Evolutionary conservation across 2,888 invertebrate species (phyloP).

Genomic region (Mesorhabditis sp.): DNA sequence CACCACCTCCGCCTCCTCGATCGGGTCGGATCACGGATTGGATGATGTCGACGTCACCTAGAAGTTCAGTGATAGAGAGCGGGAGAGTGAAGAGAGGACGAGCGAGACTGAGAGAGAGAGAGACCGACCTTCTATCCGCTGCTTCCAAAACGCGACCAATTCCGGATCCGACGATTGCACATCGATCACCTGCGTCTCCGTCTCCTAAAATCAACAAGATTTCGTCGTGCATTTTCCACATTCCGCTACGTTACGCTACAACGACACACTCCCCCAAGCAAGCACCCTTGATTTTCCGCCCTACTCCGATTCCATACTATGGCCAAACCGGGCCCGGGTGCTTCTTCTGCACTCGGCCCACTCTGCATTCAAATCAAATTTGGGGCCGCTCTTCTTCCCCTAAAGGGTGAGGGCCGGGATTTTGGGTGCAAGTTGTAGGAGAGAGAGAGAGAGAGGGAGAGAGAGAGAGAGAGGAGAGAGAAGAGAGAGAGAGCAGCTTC

Average conservation of each 20-base stretch:
- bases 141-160: slow-evolving; percentile 38
- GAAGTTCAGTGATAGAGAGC: not conserved
- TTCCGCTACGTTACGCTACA: not conserved
- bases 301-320: not conserved
- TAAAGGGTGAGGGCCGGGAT: not conserved
- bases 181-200: slow-evolving; percentile 51
- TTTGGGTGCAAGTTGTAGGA: no score
- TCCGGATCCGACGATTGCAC: slow-evolving; percentile 48
- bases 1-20: slow-evolving; percentile 63
- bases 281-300: not conserved
- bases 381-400: not conserved
- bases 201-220: slow-evolving; percentile 32
- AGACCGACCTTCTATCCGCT: slow-evolving; percentile 22
- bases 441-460: no score
- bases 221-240: not conserved
- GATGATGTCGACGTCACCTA: slow-evolving; percentile 30
- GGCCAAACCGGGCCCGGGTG: not conserved
- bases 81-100: not conserved
- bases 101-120: slow-evolving; percentile 26
- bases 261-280: not conserved
- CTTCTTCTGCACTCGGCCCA: not conserved
- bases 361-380: slow-evolving; percentile 5
- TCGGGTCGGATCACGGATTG: slow-evolving; percentile 45
- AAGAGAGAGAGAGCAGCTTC: not conserved
- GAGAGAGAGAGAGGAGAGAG: not conserved